phyloP scores from a whole-genome alignment of 2,113 vertebrate genomes.

The Mesitornis unicolor region DNA sequence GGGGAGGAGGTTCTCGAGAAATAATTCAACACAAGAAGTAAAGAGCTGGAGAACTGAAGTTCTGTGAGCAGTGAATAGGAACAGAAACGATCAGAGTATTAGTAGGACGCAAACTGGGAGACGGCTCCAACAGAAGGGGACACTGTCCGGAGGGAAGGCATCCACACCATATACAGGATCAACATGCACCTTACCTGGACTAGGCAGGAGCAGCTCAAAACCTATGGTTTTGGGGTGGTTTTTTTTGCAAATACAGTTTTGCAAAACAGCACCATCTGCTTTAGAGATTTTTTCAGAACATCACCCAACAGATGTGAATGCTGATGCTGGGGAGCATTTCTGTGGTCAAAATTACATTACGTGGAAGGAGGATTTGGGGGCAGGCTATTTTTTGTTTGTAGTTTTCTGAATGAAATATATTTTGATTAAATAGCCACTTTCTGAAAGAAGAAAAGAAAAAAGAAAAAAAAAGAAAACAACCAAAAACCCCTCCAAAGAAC shows the following conservation, averaged over 20 bases:
- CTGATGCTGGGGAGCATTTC: neutral
- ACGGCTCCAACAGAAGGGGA: conserved; percentile 23
- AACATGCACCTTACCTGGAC: conserved; percentile 50
- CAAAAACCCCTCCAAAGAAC: too few species aligned
- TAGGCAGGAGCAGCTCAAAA: neutral
- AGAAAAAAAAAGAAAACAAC: neutral
- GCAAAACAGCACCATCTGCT: neutral
- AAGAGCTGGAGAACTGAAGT: neutral
- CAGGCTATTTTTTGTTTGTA: neutral
- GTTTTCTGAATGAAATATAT: neutral
- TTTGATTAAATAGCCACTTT: neutral
- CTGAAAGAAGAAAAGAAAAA: too few species aligned
- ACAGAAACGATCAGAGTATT: conserved; percentile 23
- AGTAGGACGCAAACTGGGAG: conserved; percentile 28
- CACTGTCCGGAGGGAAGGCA: conserved; percentile 2
- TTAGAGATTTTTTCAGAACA: neutral
- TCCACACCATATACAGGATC: conserved; percentile 3
- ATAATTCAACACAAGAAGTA: conserved; percentile 14
- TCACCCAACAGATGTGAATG: rapidly evolving
- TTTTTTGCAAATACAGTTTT: neutral
- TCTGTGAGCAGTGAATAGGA: neutral
- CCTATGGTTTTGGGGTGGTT: neutral
- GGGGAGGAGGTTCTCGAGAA: conserved; percentile 11
- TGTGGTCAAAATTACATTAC: neutral
- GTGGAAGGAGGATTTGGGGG: neutral